Conservation (phyloP, 2,797 vertebrate species). For the Loris lydekkerianus region DNA sequence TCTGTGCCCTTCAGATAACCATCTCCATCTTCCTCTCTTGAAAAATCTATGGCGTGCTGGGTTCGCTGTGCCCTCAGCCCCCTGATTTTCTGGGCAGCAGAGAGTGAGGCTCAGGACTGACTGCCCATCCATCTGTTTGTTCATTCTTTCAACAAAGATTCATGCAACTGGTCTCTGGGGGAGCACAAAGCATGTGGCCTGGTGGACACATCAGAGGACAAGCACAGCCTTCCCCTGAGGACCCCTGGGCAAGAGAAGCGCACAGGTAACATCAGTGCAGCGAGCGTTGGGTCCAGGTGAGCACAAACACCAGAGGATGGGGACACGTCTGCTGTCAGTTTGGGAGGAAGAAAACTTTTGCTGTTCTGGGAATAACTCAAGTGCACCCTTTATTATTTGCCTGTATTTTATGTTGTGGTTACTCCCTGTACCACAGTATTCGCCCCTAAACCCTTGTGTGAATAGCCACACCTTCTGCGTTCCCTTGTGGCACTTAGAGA, state of each 20-base stretch:
- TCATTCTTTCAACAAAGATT: neutral
- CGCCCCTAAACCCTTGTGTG: neutral
- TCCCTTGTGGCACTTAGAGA: neutral
- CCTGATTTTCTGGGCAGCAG: neutral
- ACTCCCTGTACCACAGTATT: neutral
- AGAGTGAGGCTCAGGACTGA: neutral
- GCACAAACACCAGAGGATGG: neutral
- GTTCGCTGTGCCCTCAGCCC: fast-evolving
- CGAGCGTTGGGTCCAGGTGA: neutral
- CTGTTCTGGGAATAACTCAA: neutral
- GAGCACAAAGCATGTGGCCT: neutral
- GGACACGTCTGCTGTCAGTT: neutral
- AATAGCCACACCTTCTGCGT: neutral
- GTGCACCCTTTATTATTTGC: neutral
- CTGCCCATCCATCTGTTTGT: neutral
- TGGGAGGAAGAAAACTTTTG: neutral
- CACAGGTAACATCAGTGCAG: too few species aligned
- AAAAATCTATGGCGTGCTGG: neutral
- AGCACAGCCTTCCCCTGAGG: neutral
- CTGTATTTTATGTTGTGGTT: neutral
- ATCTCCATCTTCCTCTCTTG: neutral
- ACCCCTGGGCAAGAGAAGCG: neutral
- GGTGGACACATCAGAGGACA: too few species aligned
- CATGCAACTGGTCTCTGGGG: neutral
- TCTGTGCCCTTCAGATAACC: neutral